phyloP scores from a whole-genome alignment of 2,113 vertebrate species.

The Alethe diademata region DNA sequence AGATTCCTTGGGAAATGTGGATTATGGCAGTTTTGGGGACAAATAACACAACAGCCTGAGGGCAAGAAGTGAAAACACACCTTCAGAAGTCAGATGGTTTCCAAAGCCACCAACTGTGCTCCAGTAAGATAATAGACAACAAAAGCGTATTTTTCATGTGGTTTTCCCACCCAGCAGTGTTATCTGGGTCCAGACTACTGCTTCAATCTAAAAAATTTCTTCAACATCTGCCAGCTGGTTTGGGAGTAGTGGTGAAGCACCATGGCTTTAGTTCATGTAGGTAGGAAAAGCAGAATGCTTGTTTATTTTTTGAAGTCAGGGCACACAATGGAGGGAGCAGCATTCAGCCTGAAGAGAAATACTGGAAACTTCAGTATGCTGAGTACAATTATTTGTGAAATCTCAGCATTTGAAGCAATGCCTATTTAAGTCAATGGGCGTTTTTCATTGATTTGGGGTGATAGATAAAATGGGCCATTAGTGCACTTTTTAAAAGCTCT shows the following conservation, averaged over 20 bases:
- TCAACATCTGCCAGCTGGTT: not conserved
- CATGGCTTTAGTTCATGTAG: not conserved
- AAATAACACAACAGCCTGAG: not conserved
- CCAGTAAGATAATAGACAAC: not conserved
- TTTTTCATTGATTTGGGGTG: constrained; percentile 36
- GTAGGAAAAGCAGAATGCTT: not conserved
- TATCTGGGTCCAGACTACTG: not conserved
- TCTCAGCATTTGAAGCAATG: not conserved
- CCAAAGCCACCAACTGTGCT: not conserved
- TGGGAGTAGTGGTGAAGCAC: not conserved
- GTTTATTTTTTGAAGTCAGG: not conserved
- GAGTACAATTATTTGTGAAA: constrained; percentile 30
- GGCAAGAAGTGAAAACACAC: not conserved
- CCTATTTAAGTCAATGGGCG: constrained; percentile 14
- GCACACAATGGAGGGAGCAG: not conserved
- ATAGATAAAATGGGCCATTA: constrained; percentile 40
- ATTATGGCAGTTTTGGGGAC: not conserved
- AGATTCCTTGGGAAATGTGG: not conserved
- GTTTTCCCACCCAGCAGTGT: not conserved
- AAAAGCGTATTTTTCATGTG: not conserved
- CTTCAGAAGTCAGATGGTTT: not conserved
- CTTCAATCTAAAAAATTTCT: not conserved
- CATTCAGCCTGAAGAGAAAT: not conserved
- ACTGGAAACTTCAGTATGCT: not conserved
- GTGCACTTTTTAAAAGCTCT: constrained; percentile 30